Percentiles rank a stretch among this genome's conserved stretches.
Evolutionary conservation across 1,140 invertebrate species (phyloP).

Genomic region (Venustaconcha ellipsiformis): DNA sequence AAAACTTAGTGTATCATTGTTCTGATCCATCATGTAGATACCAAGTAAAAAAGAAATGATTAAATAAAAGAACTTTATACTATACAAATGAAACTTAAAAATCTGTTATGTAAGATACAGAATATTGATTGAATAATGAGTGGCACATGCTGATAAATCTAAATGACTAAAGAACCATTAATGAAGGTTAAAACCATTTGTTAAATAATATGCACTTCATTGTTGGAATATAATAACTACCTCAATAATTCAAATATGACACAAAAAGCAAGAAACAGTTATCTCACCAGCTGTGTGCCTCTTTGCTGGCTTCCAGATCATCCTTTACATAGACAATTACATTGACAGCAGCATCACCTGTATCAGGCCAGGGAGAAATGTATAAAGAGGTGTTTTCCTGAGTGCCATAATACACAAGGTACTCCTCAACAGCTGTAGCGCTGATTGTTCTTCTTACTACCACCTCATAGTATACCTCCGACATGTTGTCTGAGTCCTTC

Average conservation of each 20-base stretch:
- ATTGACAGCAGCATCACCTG: slow-evolving; percentile 22
- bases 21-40: no score
- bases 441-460: slow-evolving; percentile 26
- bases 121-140: background rate
- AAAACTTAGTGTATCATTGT: no score
- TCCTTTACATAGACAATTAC: slow-evolving; percentile 50
- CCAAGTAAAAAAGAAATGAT: no score
- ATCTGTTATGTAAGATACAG: no score
- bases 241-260: no score
- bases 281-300: slow-evolving; percentile 21
- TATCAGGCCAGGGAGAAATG: slow-evolving; percentile 39
- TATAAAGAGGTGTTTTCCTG: slow-evolving; percentile 34
- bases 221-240: background rate
- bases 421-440: slow-evolving; percentile 7
- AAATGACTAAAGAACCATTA: slow-evolving; percentile 1
- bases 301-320: slow-evolving; percentile 36
- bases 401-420: slow-evolving; percentile 47
- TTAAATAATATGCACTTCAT: background rate
- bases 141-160: background rate
- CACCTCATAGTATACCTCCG: slow-evolving; percentile 45
- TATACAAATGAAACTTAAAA: no score
- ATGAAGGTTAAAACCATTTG: slow-evolving; percentile 5
- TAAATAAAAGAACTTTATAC: no score
- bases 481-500: slow-evolving; percentile 40
- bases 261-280: slow-evolving; percentile 3